Base-by-base conservation (phyloP, 2,797 vertebrate species). In the Protonibea diacanthus region DNA sequence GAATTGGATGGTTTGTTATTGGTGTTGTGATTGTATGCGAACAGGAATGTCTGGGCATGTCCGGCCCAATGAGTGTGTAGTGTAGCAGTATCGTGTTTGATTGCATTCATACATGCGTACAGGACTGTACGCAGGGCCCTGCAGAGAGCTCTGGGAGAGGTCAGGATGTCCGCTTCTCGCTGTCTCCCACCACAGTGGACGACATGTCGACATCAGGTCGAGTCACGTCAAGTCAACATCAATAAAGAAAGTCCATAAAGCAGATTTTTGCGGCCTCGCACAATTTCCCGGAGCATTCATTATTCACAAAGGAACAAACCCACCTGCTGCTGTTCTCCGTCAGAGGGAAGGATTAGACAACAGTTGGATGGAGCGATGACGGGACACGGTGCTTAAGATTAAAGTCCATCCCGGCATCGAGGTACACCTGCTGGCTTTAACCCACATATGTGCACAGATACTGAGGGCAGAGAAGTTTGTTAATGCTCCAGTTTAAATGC, bases 251-350 rank as follows among this genome's bases (percentile, higher is more conserved):
- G 67, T 65, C 57, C 65, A 47, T n/a, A 55, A 78, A 83, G 66
- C 47, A 5, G 33, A 8, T 58, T 81, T 81, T 55, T 68, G 53
- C 14, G 2, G 61, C 57, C 71, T 76, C 4, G 6, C 23, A 29
- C 66, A 55, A 58, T 58, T 56, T 81, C 84, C 74, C 3, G 0
- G 23, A 83, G 66, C 82, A 66, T 74, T 66, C 55, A 83, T 89
- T 86, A 86, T 83, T 86, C 76, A 88, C 84, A 74, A 82, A 78
- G 87, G 86, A 88, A 40, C 71, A 66, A 71, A 65, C 73, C 81
- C 85, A 83, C 88, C 87, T 92, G 86, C 80, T 73, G 74, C 80
- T 21, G 76, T 53, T 83, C 59, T 67, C 72, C 44, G 71, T 58
- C 27, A 78, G 72, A 51, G 53, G 66, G 62, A 38, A 25, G 73